phyloP scores from a whole-genome alignment of 1,140 invertebrate genomes.

The Caenorhabditis remanei region DNA sequence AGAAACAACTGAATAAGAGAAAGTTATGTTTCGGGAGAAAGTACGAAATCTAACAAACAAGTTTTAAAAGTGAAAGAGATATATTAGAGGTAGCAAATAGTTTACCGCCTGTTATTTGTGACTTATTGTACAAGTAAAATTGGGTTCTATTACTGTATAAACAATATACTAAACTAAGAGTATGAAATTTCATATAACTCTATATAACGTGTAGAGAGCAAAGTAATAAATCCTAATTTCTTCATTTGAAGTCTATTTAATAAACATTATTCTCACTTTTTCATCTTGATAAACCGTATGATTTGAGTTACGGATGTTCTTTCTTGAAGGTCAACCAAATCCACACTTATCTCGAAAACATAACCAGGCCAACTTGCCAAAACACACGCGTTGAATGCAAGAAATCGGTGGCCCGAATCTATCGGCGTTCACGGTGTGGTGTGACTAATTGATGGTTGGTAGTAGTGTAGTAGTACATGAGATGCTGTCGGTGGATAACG shows the following conservation, averaged over 20 bases:
- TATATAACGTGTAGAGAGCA: too few species aligned
- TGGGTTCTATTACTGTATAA: slow-evolving; percentile 47
- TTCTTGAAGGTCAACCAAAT: slow-evolving; percentile 34
- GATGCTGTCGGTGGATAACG: slow-evolving; percentile 48
- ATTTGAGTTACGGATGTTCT: background rate
- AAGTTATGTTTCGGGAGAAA: background rate
- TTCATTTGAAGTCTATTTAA: too few species aligned
- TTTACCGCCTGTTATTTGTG: slow-evolving; percentile 10
- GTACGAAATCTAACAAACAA: background rate
- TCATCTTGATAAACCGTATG: background rate
- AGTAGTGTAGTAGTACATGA: slow-evolving; percentile 40
- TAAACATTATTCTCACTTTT: too few species aligned
- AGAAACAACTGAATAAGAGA: background rate
- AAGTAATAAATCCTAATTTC: too few species aligned
- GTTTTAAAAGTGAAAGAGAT: background rate
- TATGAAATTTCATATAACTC: too few species aligned
- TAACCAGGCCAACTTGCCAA: slow-evolving; percentile 45
- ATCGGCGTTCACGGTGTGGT: slow-evolving; percentile 54
- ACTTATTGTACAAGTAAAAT: background rate
- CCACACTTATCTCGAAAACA: slow-evolving; percentile 48
- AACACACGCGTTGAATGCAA: slow-evolving; percentile 24
- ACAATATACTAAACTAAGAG: background rate
- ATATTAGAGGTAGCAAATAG: background rate
- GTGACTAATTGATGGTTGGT: slow-evolving; percentile 54
- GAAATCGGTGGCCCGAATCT: slow-evolving; percentile 52